Base-by-base conservation (phyloP, 2,113 vertebrate species). In the Arvicanthis niloticus region DNA sequence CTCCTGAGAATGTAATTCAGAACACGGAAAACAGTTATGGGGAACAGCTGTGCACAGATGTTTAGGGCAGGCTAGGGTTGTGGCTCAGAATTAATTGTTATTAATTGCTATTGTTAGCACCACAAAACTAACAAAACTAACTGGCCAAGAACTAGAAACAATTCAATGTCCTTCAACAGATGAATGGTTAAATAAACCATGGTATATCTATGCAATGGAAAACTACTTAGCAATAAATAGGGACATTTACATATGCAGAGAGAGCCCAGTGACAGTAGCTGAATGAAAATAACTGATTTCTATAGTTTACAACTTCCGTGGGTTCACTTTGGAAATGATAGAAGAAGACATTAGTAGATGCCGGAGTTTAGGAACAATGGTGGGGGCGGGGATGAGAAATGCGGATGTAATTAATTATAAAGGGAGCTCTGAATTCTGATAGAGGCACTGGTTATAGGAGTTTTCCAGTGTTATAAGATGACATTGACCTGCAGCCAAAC, bases 71-170 rank as follows among this genome's bases (percentile, higher is more conserved):
- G 29, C 70, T 94, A 34, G 12, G 11, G 48, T 53, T 88, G 86
- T 53, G 86, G 7, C 65, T 72, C 67, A 72, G 34, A 26, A 22
- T 22, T 56, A 40, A 48, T n/a, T n/a, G n/a, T n/a, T n/a, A n/a
- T n/a, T n/a, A n/a, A 53, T 72, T 37, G 16, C 31, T 67, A n/a
- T 29, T 21, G 29, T 45, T 67, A 40, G 45, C 48, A 29, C 13
- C 34, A 45, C 5, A 89, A 45, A 34, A 78, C n/a, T 93, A 60
- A 51, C 51, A 51, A 51, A 51, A 51, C 51, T 51, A 51, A 51
- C 78, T 68, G 81, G 29, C 80, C 8, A 29, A 72, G 94, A 51
- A 92, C 56, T 82, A 19, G 60, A 86, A 90, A 77, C 67, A 95
- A 68, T 10, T 29, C 76, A 85, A 0, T 91, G 72, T 80, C 40